These are phyloP conservation scores for Tetragonula clypearis DNA, from an alignment of 1,140 invertebrate genomes.

Conservation along the genomic window DNA sequence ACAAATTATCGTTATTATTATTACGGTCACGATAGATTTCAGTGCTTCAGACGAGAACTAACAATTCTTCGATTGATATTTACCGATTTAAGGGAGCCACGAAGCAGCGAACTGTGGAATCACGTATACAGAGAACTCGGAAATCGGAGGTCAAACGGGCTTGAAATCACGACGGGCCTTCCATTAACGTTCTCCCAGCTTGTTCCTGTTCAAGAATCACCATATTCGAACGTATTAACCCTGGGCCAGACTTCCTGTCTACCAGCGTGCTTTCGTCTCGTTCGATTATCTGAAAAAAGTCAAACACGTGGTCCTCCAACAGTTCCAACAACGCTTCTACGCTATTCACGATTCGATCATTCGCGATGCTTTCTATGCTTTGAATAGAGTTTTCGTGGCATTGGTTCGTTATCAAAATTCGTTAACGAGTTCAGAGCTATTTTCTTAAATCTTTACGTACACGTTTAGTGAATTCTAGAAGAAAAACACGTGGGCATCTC, in stretches of 20 bases:
- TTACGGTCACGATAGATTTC: neutral
- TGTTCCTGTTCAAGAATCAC: conserved; percentile 3
- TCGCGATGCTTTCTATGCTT: no score
- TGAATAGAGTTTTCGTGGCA: neutral
- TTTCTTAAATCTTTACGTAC: neutral
- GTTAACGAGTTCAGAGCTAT: neutral
- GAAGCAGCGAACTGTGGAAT: neutral
- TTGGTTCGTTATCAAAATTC: neutral
- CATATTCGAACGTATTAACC: conserved; percentile 43
- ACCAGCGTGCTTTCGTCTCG: neutral
- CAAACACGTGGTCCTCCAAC: neutral
- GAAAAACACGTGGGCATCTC: no score
- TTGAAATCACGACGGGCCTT: conserved; percentile 35
- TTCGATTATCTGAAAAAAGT: neutral
- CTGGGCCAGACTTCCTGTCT: conserved; percentile 26
- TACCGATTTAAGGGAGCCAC: neutral
- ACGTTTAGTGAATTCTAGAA: no score
- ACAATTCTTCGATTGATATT: neutral
- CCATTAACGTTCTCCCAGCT: conserved; percentile 12
- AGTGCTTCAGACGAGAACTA: no score
- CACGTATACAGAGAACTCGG: conserved; percentile 20
- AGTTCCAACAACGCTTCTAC: neutral
- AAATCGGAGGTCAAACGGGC: conserved; percentile 6
- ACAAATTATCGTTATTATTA: neutral
- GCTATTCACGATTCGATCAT: neutral